A percentile compares a stretch with the other conserved stretches of the same genome.
These are phyloP conservation scores for Centropyge bicolor DNA, from an alignment of 2,797 vertebrate genomes.

Conservation along the genomic window DNA sequence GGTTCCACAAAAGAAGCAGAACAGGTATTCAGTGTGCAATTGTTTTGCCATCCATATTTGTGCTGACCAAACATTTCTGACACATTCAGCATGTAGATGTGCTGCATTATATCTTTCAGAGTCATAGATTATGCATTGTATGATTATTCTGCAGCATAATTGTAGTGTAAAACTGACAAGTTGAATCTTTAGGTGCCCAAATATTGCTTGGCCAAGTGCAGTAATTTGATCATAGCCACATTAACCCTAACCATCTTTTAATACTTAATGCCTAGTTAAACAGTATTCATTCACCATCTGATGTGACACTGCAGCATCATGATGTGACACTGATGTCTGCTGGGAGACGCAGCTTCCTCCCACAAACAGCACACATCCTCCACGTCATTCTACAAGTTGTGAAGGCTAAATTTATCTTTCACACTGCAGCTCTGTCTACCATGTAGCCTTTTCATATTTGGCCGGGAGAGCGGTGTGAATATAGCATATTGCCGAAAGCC, in stretches of 20 bases:
- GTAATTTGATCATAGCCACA: neutral
- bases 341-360: constrained; percentile 14
- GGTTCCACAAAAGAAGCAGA: too few species aligned
- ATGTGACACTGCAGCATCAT: constrained; percentile 20
- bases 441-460: constrained; percentile 44
- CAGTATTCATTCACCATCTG: constrained; percentile 1
- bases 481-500: constrained; percentile 53
- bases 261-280: too few species aligned
- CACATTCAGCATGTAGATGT: neutral
- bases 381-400: constrained; percentile 29
- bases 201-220: neutral
- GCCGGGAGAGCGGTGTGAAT: constrained; percentile 50
- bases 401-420: constrained; percentile 46
- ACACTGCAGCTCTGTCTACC: constrained; percentile 31
- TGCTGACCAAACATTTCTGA: neutral
- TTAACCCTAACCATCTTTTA: too few species aligned
- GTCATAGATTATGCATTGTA: neutral
- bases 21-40: too few species aligned
- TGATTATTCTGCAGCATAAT: neutral
- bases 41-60: too few species aligned
- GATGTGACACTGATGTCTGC: constrained; percentile 20
- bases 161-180: neutral
- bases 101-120: neutral
- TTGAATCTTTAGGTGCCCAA: neutral
- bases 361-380: neutral